These are phyloP conservation scores for Erebia epiphron DNA, from an alignment of 2,888 invertebrate species.

Conservation along the genomic window DNA sequence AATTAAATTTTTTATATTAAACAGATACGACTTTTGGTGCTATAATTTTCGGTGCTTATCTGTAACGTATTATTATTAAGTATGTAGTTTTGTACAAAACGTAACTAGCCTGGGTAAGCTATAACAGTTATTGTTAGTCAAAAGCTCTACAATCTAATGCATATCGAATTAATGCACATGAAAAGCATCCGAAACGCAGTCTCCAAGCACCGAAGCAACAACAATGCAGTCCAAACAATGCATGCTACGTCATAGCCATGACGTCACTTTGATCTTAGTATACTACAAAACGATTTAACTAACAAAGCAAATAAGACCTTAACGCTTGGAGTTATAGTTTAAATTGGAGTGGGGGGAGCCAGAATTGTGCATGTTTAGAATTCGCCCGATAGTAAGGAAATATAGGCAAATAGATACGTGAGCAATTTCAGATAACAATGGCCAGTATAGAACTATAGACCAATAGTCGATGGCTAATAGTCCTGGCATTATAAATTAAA, in stretches of 20 bases:
- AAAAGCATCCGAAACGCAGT: slow-evolving; percentile 37
- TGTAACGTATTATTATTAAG: background rate
- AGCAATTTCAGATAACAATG: slow-evolving; percentile 42
- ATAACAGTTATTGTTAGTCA: slow-evolving; percentile 12
- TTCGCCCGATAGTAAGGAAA: slow-evolving; percentile 37
- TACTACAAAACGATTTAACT: slow-evolving; percentile 4
- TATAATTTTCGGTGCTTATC: background rate
- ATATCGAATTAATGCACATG: slow-evolving; percentile 35
- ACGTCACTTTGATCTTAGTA: slow-evolving; percentile 39
- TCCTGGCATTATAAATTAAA: slow-evolving; percentile 35
- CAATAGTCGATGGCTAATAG: slow-evolving; percentile 36
- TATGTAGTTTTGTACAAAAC: background rate
- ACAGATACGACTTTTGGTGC: too few species aligned
- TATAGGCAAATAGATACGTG: slow-evolving; percentile 44
- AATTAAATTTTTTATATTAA: too few species aligned
- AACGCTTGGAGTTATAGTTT: background rate
- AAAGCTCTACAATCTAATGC: slow-evolving; percentile 24
- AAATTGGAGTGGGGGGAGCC: background rate
- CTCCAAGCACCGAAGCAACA: slow-evolving; percentile 39
- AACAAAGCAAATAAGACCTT: slow-evolving; percentile 10
- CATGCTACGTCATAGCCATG: slow-evolving; percentile 42
- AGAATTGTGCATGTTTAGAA: slow-evolving; percentile 33
- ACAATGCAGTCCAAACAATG: slow-evolving; percentile 44
- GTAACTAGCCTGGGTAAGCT: background rate
- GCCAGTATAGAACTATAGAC: slow-evolving; percentile 30